These are phyloP conservation scores for Daubentonia madagascariensis DNA, from an alignment of 2,113 vertebrate species.

Conservation along the genomic window DNA sequence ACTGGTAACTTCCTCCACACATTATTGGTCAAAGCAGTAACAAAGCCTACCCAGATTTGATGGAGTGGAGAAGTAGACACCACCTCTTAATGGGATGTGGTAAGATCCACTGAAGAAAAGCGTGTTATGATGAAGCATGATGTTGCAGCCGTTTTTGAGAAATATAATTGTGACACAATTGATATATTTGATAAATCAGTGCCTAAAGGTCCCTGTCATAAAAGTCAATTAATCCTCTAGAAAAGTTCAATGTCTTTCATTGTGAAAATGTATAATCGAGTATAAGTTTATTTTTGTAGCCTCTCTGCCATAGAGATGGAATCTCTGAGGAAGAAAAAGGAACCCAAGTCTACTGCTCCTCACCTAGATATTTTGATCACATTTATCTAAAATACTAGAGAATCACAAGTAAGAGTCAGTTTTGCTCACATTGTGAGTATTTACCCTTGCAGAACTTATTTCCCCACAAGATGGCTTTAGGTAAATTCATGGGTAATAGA, in stretches of 20 bases:
- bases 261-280: background rate
- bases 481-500: background rate
- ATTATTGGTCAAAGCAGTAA: background rate
- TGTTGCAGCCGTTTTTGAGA: background rate
- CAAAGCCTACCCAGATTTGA: background rate
- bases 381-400: background rate
- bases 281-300: background rate
- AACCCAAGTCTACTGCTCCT: background rate
- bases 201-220: background rate
- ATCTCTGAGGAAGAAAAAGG: background rate
- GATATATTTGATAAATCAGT: background rate
- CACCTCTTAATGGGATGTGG: background rate
- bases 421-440: background rate
- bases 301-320: background rate
- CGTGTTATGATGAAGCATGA: background rate
- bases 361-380: background rate
- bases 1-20: background rate
- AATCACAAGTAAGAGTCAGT: background rate
- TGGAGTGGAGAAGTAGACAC: background rate
- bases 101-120: background rate
- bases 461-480: background rate
- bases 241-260: background rate
- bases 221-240: background rate
- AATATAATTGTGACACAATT: background rate
- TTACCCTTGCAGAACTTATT: background rate